Percentiles rank a stretch among this genome's conserved stretches.
phyloP scores from a whole-genome alignment of 2,888 invertebrate genomes.

The Leptogaster cylindrica region DNA sequence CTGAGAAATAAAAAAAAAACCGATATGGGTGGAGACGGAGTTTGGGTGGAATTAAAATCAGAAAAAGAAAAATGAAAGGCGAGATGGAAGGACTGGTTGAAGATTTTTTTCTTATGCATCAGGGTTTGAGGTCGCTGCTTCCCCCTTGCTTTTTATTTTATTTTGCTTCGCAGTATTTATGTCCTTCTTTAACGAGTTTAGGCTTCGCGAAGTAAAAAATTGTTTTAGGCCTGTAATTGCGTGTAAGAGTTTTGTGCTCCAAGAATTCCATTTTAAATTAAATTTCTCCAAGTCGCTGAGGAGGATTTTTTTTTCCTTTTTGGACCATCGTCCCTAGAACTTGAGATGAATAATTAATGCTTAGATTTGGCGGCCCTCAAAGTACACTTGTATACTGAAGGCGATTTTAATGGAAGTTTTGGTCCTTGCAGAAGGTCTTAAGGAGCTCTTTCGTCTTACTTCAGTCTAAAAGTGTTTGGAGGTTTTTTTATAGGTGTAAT shows the following conservation, averaged over 20 bases:
- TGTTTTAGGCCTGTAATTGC: conserved; percentile 44
- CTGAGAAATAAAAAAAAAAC: background rate
- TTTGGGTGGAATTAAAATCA: conserved; percentile 37
- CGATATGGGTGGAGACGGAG: background rate
- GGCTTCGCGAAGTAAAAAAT: conserved; percentile 43
- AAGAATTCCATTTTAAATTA: conserved; percentile 44
- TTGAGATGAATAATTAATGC: conserved; percentile 44
- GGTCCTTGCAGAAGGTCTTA: conserved; percentile 37
- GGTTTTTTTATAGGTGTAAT: too few relatives aligned
- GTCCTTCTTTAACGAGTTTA: conserved; percentile 44
- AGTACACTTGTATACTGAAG: conserved; percentile 25
- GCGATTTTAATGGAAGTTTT: conserved; percentile 41
- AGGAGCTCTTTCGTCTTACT: conserved; percentile 6
- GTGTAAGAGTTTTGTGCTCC: conserved; percentile 43
- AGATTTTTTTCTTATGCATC: background rate
- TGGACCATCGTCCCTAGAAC: conserved; percentile 37
- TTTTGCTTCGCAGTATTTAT: conserved; percentile 40
- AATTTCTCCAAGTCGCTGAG: conserved; percentile 42
- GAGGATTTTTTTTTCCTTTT: conserved; percentile 32
- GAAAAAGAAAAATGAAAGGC: conserved; percentile 43
- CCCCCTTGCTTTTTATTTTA: conserved; percentile 3
- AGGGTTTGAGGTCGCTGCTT: background rate
- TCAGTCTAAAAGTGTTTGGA: background rate
- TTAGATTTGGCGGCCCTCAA: conserved; percentile 31
- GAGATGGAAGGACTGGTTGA: conserved; percentile 39